Conservation (phyloP, 2,888 invertebrate species). For the Xiphydria camelus region DNA sequence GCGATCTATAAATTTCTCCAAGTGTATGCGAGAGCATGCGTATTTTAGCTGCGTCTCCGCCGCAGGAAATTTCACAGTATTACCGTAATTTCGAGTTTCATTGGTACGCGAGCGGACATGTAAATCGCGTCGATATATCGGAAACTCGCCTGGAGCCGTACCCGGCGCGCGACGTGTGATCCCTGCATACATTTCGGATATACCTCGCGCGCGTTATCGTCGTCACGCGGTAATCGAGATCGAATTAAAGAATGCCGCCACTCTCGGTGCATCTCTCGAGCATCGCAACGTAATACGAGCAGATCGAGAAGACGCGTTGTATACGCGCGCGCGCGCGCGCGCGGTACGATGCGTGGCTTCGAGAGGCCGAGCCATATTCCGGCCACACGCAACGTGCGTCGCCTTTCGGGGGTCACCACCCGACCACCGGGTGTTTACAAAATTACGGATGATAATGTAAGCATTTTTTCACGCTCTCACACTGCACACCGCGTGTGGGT, state of each 20-base stretch:
- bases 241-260: no score
- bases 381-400: conserved; percentile 52
- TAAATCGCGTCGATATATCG: conserved; percentile 25
- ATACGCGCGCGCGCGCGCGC: no score
- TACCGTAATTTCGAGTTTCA: conserved; percentile 32
- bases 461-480: conserved; percentile 55
- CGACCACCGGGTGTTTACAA: conserved; percentile 48
- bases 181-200: no score
- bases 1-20: no score
- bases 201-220: neutral
- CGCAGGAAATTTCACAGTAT: neutral
- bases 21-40: no score
- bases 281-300: no score
- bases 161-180: conserved; percentile 28
- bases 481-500: conserved; percentile 31
- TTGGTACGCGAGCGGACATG: conserved; percentile 26
- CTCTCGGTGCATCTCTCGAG: no score
- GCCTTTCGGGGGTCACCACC: conserved; percentile 15
- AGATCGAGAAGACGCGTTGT: no score
- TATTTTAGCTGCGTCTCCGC: no score
- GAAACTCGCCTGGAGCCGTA: conserved; percentile 27
- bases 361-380: no score
- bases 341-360: no score
- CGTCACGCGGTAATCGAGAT: neutral
- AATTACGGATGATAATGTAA: conserved; percentile 59